Base-by-base conservation (phyloP, 2,797 vertebrate genomes). In the Hyperoplus immaculatus region DNA sequence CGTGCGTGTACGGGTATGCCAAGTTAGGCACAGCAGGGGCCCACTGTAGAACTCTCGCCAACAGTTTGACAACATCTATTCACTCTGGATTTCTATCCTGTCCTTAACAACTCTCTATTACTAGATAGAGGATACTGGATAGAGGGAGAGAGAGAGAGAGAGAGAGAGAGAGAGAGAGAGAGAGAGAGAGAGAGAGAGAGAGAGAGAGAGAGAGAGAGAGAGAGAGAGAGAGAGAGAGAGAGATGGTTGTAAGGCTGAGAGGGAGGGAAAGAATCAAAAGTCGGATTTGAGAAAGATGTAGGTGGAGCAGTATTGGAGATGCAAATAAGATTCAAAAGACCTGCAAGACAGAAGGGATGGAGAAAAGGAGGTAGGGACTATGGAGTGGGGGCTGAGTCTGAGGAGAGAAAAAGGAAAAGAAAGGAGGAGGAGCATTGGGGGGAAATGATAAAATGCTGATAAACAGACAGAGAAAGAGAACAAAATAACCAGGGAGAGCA, bases 51-150 rank as follows among this genome's bases (percentile, higher is more conserved):
- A 72, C 85, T 87, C 85, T 69, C 64, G 68, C 80, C 80, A 88
- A 80, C 82, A 87, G 76, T 89, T 87, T 87, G 90, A 92, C 89
- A 92, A 83, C 88, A 87, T 87, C 82, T 76, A 77, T 78, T 88
- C 88, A 80, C 78, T 85, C 69, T 78, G 86, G 90, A 90, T 83
- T 89, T 82, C 43, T 77, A 64, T 84, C 69, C 66, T 78, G 78
- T 89, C 81, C 70, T 78, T 66, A 86, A 85, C 78, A 85, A 80
- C 83, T 77, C 51, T 78, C 86, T 79, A 87, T 87, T 90, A 78
- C 59, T 58, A 70, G 29, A 29, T 21, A 21, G 21, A 21, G 21
- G 21, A 21, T 21, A 21, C 21, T 63, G 46, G 56, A 29, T 29
- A 81, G 57, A 72, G 46, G 62, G 11, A 81, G 58, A 79, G 81